Percentiles rank a stretch among this genome's conserved stretches.
These are phyloP conservation scores for Pogonomyrmex barbatus DNA, from an alignment of 1,140 invertebrate species.

Conservation along the genomic window DNA sequence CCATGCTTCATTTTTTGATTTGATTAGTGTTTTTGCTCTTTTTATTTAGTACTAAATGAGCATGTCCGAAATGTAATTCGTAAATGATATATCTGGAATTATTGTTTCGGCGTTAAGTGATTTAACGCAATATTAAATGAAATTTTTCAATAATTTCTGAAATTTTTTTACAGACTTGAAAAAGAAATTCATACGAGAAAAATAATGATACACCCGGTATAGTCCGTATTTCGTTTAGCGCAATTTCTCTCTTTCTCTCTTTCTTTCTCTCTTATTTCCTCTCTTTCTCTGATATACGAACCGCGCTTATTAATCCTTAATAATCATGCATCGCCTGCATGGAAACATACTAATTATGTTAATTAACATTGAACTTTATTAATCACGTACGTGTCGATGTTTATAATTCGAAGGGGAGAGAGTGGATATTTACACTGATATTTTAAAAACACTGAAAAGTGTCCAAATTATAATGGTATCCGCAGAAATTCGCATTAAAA, in stretches of 20 bases:
- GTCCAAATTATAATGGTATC: not conserved
- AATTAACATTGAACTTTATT: conserved; percentile 51
- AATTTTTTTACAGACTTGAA: not conserved
- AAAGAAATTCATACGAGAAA: not conserved
- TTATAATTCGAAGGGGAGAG: not conserved
- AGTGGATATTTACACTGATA: not conserved
- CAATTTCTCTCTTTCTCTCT: conserved; percentile 1
- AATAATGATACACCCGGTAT: conserved; percentile 15
- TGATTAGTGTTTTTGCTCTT: not conserved
- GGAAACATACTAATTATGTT: conserved; percentile 49
- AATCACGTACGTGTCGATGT: conserved; percentile 12
- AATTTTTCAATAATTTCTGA: not conserved
- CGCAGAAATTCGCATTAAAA: not conserved
- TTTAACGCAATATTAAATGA: not conserved
- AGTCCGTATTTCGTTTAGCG: conserved; percentile 13
- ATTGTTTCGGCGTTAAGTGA: not conserved
- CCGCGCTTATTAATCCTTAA: conserved; percentile 36
- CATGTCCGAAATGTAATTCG: not conserved
- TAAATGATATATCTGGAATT: not conserved
- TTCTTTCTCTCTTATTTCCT: not conserved
- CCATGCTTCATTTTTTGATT: not conserved
- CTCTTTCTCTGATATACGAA: conserved; percentile 1
- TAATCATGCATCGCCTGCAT: conserved; percentile 1
- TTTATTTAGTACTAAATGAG: not conserved
- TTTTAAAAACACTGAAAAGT: conserved; percentile 9